phyloP scores from a whole-genome alignment of 2,888 invertebrate species.

The Agriopis marginaria region DNA sequence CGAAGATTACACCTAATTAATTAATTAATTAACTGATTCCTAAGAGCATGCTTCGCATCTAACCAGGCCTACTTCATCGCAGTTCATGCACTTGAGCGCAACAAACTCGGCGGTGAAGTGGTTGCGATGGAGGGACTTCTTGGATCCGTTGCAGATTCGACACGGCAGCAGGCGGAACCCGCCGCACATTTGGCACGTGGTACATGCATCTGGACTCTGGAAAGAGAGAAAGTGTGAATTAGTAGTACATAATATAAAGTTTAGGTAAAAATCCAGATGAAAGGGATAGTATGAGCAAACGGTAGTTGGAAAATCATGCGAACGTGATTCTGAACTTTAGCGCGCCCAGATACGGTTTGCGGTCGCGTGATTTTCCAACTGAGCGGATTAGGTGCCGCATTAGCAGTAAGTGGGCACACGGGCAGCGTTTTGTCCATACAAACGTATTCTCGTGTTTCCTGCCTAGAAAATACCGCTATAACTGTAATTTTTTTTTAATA shows the following conservation, averaged over 20 bases:
- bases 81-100: conserved; percentile 97
- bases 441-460: too few relatives aligned
- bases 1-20: too few relatives aligned
- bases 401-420: too few relatives aligned
- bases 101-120: conserved; percentile 97
- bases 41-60: conserved; percentile 93
- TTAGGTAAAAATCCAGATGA: background rate
- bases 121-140: conserved; percentile 97
- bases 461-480: too few relatives aligned
- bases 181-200: conserved; percentile 95
- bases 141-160: conserved; percentile 96
- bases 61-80: conserved; percentile 97
- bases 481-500: too few relatives aligned
- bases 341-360: too few relatives aligned
- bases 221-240: conserved; percentile 48
- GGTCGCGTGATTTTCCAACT: too few relatives aligned
- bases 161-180: conserved; percentile 97
- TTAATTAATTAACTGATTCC: conserved; percentile 16
- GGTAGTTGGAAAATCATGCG: too few relatives aligned
- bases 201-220: conserved; percentile 93
- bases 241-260: background rate
- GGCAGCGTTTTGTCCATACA: too few relatives aligned
- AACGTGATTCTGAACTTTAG: too few relatives aligned
- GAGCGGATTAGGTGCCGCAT: too few relatives aligned
- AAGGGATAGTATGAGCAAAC: background rate